These are phyloP conservation scores for Argyresthia goedartella DNA, from an alignment of 2,888 invertebrate species.

Conservation along the genomic window DNA sequence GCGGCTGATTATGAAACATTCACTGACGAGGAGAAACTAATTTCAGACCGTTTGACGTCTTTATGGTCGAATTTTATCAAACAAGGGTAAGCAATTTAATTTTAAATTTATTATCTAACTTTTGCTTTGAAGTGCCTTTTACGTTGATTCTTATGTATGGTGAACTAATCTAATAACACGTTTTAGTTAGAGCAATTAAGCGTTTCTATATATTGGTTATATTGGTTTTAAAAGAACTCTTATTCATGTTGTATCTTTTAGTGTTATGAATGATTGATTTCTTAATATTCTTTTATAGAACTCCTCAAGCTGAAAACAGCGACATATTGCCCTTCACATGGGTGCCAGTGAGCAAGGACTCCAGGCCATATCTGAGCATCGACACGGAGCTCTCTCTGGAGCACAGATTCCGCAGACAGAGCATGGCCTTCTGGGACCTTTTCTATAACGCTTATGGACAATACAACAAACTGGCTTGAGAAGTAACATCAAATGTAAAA, in stretches of 20 bases:
- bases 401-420: constrained; percentile 34
- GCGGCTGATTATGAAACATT: constrained; percentile 13
- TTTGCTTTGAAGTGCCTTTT: neutral
- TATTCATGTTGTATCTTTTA: neutral
- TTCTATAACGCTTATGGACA: constrained; percentile 44
- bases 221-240: neutral
- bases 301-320: constrained; percentile 37
- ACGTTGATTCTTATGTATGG: neutral
- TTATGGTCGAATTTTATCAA: constrained; percentile 58
- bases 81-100: constrained; percentile 36
- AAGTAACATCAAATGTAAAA: no score
- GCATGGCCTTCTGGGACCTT: constrained; percentile 59
- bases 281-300: constrained; percentile 28
- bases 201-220: neutral
- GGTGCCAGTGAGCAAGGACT: constrained; percentile 28
- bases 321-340: constrained; percentile 38
- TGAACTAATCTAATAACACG: neutral
- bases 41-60: constrained; percentile 36
- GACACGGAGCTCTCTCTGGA: constrained; percentile 34
- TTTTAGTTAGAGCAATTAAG: neutral
- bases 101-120: neutral
- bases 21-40: constrained; percentile 29
- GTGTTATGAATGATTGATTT: neutral
- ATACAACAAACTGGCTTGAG: constrained; percentile 26
- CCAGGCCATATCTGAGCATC: constrained; percentile 42